These are phyloP conservation scores for Achroia grisella DNA, from an alignment of 1,140 invertebrate genomes.

Conservation along the genomic window DNA sequence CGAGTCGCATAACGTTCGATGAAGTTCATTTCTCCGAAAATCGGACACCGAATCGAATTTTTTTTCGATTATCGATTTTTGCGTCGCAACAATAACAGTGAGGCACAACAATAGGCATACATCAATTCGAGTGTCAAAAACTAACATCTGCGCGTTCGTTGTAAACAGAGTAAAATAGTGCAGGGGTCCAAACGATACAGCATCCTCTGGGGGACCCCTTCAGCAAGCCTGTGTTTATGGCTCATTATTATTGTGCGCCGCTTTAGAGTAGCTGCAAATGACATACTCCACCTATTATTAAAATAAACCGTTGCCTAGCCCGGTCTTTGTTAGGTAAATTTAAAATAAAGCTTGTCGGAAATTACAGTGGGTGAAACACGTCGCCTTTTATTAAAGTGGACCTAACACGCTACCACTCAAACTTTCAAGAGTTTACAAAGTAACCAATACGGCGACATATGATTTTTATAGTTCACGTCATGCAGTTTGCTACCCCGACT, in stretches of 20 bases:
- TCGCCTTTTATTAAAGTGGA: constrained; percentile 26
- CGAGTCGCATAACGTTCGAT: constrained; percentile 32
- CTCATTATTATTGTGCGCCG: constrained; percentile 65
- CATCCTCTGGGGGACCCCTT: constrained; percentile 52
- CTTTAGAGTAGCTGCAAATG: constrained; percentile 63
- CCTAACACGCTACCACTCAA: constrained; percentile 20
- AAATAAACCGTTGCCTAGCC: constrained; percentile 39
- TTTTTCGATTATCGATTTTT: constrained; percentile 51
- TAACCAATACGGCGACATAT: constrained; percentile 15
- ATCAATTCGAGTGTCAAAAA: constrained; percentile 73
- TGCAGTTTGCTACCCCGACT: too few relatives aligned
- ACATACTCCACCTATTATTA: constrained; percentile 64
- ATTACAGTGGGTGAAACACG: constrained; percentile 31
- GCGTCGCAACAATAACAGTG: constrained; percentile 51
- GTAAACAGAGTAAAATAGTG: constrained; percentile 58
- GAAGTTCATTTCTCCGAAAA: constrained; percentile 43
- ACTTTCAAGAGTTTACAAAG: constrained; percentile 22
- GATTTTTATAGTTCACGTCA: too few relatives aligned
- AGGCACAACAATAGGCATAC: constrained; percentile 59
- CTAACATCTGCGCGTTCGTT: constrained; percentile 69
- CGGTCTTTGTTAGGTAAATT: constrained; percentile 47
- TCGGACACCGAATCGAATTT: constrained; percentile 38
- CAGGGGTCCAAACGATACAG: constrained; percentile 30
- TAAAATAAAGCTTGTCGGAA: constrained; percentile 35
- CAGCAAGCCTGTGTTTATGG: constrained; percentile 60